Percentiles rank a stretch among this genome's conserved stretches.
These are phyloP conservation scores for Drosophila meridiana DNA, from an alignment of 2,888 invertebrate genomes.

Conservation along the genomic window DNA sequence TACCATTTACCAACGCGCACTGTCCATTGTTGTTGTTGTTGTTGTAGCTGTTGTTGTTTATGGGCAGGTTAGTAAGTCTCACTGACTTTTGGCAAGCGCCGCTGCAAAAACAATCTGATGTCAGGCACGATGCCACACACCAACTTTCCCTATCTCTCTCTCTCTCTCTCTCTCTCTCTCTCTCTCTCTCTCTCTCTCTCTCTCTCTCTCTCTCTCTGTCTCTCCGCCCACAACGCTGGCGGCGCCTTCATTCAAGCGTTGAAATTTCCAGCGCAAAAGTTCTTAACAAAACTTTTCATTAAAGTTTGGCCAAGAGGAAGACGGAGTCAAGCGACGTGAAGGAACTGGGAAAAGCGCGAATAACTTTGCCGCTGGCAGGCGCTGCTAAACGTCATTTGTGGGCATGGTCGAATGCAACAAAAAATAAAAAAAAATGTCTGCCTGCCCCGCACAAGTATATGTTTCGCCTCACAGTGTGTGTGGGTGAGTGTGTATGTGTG, in stretches of 20 bases:
- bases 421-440: constrained; percentile 40
- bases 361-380: constrained; percentile 72
- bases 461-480: constrained; percentile 41
- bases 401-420: constrained; percentile 63
- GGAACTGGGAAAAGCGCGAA: constrained; percentile 49
- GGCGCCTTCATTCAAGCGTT: constrained; percentile 71
- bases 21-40: constrained; percentile 11
- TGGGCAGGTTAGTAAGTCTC: constrained; percentile 60
- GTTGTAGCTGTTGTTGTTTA: constrained; percentile 48
- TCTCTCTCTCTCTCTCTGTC: neutral
- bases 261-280: constrained; percentile 76
- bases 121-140: constrained; percentile 46
- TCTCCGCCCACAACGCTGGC: neutral
- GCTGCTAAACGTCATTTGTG: constrained; percentile 77
- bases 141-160: neutral
- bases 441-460: constrained; percentile 58
- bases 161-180: neutral
- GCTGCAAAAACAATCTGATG: constrained; percentile 71
- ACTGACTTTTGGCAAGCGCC: constrained; percentile 70
- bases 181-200: neutral
- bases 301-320: constrained; percentile 73
- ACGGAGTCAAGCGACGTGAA: constrained; percentile 35
- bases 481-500: constrained; percentile 9
- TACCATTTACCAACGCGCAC: constrained; percentile 52
- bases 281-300: constrained; percentile 81